Evolutionary conservation across 23 tunicate genomes (phyloP).

Genomic region (Phallusia fumigata): DNA sequence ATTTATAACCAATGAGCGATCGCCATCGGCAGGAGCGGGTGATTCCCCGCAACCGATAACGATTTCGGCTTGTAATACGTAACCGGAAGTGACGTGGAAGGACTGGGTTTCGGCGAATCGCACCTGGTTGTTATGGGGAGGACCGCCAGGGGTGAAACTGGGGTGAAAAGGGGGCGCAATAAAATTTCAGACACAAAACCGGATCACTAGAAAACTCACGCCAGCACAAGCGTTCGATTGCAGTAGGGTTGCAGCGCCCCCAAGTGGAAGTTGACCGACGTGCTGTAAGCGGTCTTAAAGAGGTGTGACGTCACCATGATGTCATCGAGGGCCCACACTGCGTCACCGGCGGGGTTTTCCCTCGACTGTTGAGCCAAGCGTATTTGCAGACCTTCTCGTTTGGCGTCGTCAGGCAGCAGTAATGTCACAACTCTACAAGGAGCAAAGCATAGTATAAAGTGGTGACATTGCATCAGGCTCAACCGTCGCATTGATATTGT

Average conservation of each 20-base stretch:
- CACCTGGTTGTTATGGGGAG: slow-evolving; percentile 23
- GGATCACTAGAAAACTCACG: slow-evolving; percentile 30
- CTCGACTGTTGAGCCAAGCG: slow-evolving; percentile 58
- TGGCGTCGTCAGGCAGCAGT: slow-evolving; percentile 53
- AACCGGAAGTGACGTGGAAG: slow-evolving; percentile 79
- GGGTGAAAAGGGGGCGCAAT: background rate
- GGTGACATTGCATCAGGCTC: no score
- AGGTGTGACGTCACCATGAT: slow-evolving; percentile 60
- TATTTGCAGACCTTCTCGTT: slow-evolving; percentile 46
- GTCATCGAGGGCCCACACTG: slow-evolving; percentile 94
- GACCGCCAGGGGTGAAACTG: slow-evolving; percentile 24
- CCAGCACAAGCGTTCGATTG: slow-evolving; percentile 20
- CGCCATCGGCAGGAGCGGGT: background rate
- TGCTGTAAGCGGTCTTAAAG: slow-evolving; percentile 54
- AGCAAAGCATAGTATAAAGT: no score
- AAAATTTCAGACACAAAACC: background rate
- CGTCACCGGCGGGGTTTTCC: slow-evolving; percentile 15
- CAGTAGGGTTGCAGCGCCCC: slow-evolving; percentile 57
- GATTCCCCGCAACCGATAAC: slow-evolving; percentile 57
- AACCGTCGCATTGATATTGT: no score
- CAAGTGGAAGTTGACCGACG: slow-evolving; percentile 77
- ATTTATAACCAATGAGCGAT: background rate
- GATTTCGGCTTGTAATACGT: slow-evolving; percentile 70
- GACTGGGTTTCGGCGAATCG: slow-evolving; percentile 84
- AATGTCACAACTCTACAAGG: slow-evolving; percentile 64